These are phyloP conservation scores for Epinotia nisella DNA, from an alignment of 2,888 invertebrate species.

Conservation along the genomic window DNA sequence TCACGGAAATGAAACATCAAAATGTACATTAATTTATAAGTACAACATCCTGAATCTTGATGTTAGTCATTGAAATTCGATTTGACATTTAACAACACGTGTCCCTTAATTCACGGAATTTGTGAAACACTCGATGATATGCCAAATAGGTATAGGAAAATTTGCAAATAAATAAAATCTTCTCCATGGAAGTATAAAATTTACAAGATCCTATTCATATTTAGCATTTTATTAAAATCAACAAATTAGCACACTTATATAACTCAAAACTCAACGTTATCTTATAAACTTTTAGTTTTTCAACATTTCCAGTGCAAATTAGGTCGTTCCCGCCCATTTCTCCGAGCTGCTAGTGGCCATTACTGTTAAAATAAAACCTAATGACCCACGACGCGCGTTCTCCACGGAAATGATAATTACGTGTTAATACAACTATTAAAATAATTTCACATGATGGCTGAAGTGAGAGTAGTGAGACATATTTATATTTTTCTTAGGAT, in stretches of 20 bases:
- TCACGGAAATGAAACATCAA: no score
- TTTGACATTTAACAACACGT: no score
- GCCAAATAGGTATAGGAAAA: no score
- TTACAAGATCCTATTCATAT: background rate
- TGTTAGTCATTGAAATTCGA: no score
- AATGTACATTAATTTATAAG: no score
- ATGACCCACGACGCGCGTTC: constrained; percentile 25
- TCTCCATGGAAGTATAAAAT: no score
- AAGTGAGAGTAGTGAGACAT: background rate
- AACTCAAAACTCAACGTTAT: background rate
- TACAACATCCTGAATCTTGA: no score
- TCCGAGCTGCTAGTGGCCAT: constrained; percentile 12
- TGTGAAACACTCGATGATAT: no score
- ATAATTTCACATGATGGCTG: background rate
- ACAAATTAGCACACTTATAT: background rate
- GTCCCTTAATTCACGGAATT: no score
- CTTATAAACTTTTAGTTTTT: constrained; percentile 7
- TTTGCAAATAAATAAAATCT: no score
- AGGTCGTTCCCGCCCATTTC: constrained; percentile 34
- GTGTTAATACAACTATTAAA: constrained; percentile 35
- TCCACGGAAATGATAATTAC: constrained; percentile 30
- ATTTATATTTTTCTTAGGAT: background rate
- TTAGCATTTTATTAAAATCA: background rate
- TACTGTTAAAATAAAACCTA: constrained; percentile 32
- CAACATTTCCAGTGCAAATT: constrained; percentile 15